phyloP scores from a whole-genome alignment of 2,113 vertebrate genomes.

The Alouatta palliata region DNA sequence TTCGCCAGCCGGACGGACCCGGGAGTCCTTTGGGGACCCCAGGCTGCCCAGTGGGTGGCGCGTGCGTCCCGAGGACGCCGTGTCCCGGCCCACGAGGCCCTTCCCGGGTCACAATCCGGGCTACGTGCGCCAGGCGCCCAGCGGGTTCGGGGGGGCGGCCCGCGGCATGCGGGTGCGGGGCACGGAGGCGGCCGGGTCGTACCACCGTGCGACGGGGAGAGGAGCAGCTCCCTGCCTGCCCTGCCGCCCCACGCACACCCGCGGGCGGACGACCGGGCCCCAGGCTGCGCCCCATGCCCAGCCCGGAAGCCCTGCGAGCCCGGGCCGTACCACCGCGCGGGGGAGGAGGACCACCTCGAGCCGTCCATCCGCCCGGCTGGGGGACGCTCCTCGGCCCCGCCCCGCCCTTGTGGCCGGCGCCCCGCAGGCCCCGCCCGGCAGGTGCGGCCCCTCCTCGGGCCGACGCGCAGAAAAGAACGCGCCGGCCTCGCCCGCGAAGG shows the following conservation, averaged over 20 bases:
- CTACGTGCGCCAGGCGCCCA: neutral
- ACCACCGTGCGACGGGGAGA: neutral
- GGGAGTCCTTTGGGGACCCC: neutral
- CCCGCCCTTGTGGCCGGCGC: neutral
- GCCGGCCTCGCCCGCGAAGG: conserved; percentile 87
- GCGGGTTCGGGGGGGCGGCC: neutral
- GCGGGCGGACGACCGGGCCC: rapidly evolving
- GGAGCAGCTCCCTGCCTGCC: neutral
- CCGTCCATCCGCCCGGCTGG: neutral
- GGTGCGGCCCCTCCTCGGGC: conserved; percentile 90
- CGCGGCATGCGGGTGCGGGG: neutral
- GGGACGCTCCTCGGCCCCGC: neutral
- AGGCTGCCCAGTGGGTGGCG: rapidly evolving
- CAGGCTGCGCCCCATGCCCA: neutral
- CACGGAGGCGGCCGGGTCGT: neutral
- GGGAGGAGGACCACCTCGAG: neutral
- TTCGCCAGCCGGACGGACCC: neutral
- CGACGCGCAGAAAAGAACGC: conserved; percentile 97
- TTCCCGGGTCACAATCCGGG: neutral
- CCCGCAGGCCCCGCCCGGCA: conserved; percentile 60
- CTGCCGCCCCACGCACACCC: neutral
- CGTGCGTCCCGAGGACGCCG: neutral
- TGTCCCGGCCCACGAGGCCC: neutral
- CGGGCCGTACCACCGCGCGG: conserved; percentile 61
- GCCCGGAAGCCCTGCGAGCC: conserved; percentile 87